phyloP scores from a whole-genome alignment of 2,797 vertebrate genomes.

The Pteronotus mesoamericanus region DNA sequence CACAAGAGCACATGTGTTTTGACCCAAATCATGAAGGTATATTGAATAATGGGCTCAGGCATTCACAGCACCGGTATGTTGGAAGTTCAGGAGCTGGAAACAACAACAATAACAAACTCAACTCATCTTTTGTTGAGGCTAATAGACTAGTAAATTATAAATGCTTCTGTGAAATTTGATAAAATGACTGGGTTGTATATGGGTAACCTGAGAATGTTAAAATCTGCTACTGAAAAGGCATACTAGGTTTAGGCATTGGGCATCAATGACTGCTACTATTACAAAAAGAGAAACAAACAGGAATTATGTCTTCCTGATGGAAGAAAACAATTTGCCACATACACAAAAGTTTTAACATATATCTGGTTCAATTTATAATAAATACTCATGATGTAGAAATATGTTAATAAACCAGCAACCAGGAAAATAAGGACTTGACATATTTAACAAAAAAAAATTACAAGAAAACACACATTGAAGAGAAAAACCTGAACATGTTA shows the following conservation, averaged over 20 bases:
- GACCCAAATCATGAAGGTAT: not conserved
- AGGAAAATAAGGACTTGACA: not conserved
- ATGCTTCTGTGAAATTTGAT: not conserved
- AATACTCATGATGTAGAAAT: not conserved
- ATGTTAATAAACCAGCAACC: not conserved
- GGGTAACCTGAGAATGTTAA: not conserved
- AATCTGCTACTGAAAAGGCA: not conserved
- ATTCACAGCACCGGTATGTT: not conserved
- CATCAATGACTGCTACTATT: not conserved
- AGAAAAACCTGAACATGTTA: not conserved
- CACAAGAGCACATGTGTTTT: not conserved
- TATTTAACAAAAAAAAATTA: not conserved
- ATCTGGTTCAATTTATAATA: not conserved
- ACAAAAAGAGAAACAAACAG: not conserved
- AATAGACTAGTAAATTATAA: not conserved
- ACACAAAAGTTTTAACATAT: not conserved
- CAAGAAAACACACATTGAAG: not conserved
- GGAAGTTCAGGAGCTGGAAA: not conserved
- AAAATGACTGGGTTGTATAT: not conserved
- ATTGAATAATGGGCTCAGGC: not conserved
- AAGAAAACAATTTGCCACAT: not conserved
- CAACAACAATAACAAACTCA: not conserved
- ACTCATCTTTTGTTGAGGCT: not conserved
- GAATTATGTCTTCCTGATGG: not conserved
- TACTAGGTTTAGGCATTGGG: not conserved